These are phyloP conservation scores for Bilobella aurantiaca DNA, from an alignment of 1,140 invertebrate genomes.

Conservation along the genomic window DNA sequence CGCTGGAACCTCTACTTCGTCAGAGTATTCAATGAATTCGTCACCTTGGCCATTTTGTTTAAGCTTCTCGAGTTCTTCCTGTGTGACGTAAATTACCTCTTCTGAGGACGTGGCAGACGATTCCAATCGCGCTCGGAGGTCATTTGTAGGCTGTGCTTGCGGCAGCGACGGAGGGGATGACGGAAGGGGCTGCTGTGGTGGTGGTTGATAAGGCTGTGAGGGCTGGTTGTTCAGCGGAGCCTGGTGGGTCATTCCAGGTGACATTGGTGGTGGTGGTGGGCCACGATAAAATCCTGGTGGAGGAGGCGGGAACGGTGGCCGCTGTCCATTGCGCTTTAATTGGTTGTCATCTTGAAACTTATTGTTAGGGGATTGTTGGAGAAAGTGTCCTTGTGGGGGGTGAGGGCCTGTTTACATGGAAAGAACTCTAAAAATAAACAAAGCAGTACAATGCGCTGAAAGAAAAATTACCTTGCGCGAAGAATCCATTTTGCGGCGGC, in stretches of 20 bases:
- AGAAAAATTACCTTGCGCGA: not conserved
- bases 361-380: not conserved
- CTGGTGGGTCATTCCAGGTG: constrained; percentile 4
- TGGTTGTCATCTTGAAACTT: not conserved
- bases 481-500: constrained; percentile 4
- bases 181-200: not conserved
- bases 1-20: constrained; percentile 23
- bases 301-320: constrained; percentile 1
- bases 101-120: constrained; percentile 15
- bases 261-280: constrained; percentile 7
- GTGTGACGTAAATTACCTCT: constrained; percentile 31
- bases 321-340: not conserved
- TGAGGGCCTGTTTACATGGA: not conserved
- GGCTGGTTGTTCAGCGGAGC: not conserved
- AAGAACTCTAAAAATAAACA: not conserved
- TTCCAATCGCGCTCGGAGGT: not conserved
- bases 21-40: constrained; percentile 26
- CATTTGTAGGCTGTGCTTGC: not conserved
- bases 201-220: not conserved
- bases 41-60: constrained; percentile 28
- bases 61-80: constrained; percentile 30
- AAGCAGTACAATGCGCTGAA: no score
- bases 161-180: not conserved
- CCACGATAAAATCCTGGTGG: constrained; percentile 8
- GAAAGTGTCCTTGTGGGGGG: constrained; percentile 1